Evolutionary conservation across 1,140 invertebrate genomes (phyloP).

Genomic region (Calosoma granatense): DNA sequence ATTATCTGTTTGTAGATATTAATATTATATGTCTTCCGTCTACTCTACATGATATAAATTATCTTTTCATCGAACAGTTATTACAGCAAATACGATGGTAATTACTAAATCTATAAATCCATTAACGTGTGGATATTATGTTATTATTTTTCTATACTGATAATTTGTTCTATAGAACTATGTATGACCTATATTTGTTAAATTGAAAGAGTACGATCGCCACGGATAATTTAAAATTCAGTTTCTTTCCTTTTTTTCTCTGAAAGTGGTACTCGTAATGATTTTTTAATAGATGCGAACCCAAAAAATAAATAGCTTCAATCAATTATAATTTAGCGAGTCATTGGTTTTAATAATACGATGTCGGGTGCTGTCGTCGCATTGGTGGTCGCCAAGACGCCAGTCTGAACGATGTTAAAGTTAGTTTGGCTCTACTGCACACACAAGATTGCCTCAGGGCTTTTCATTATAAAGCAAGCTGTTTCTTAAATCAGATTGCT

Average conservation of each 20-base stretch:
- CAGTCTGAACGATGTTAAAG: background rate
- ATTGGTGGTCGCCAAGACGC: background rate
- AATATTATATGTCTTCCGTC: no score
- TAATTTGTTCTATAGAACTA: no score
- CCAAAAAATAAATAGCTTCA: background rate
- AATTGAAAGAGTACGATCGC: no score
- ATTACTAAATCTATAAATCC: no score
- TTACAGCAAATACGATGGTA: no score
- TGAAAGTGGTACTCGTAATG: background rate
- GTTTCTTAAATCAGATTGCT: constrained; percentile 35
- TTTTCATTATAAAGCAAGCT: constrained; percentile 31
- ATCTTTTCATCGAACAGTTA: no score
- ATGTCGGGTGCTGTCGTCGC: background rate
- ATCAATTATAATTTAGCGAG: background rate
- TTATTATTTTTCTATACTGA: no score
- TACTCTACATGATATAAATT: no score
- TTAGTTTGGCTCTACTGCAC: constrained; percentile 4
- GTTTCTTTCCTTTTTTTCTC: background rate
- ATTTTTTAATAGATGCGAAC: background rate
- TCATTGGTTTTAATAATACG: constrained; percentile 5
- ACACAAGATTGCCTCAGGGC: background rate
- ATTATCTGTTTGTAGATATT: no score
- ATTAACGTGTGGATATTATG: no score
- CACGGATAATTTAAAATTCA: no score
- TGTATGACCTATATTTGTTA: no score